Conservation (phyloP, 2,113 vertebrate species). For the Motacilla tschutschensis region DNA sequence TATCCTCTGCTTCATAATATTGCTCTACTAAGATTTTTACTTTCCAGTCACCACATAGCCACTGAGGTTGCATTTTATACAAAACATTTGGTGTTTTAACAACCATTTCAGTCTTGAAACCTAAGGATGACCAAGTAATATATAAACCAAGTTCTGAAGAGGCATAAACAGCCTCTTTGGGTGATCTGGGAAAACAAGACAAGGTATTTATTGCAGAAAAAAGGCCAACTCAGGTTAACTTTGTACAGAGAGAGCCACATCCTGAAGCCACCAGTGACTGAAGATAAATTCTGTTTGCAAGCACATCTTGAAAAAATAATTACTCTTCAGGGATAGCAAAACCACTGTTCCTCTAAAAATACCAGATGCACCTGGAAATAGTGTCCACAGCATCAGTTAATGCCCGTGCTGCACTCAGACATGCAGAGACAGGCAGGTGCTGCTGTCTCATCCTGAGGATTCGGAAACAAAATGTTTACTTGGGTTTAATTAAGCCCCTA, state of each 20-base stretch:
- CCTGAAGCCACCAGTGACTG: background rate
- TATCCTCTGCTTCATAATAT: background rate
- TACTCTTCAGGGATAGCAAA: background rate
- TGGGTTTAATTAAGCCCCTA: background rate
- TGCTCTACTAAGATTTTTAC: background rate
- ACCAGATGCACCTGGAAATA: background rate
- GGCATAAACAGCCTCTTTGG: background rate
- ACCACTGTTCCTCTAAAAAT: background rate
- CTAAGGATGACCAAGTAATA: background rate
- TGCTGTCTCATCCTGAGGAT: background rate
- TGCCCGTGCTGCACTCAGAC: background rate
- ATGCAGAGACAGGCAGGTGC: background rate
- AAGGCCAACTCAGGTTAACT: background rate
- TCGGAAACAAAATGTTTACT: fast-evolving
- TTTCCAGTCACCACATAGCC: background rate
- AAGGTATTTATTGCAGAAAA: background rate
- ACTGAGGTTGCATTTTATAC: background rate
- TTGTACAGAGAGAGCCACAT: background rate
- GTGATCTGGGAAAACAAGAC: background rate
- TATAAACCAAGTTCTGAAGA: background rate
- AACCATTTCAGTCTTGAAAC: background rate
- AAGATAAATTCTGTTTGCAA: background rate
- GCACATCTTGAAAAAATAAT: background rate
- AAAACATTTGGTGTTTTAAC: background rate
- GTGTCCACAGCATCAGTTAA: background rate